Percentiles rank a stretch among this genome's conserved stretches.
phyloP scores from a whole-genome alignment of 2,113 vertebrate species.

The Microtus oregoni region DNA sequence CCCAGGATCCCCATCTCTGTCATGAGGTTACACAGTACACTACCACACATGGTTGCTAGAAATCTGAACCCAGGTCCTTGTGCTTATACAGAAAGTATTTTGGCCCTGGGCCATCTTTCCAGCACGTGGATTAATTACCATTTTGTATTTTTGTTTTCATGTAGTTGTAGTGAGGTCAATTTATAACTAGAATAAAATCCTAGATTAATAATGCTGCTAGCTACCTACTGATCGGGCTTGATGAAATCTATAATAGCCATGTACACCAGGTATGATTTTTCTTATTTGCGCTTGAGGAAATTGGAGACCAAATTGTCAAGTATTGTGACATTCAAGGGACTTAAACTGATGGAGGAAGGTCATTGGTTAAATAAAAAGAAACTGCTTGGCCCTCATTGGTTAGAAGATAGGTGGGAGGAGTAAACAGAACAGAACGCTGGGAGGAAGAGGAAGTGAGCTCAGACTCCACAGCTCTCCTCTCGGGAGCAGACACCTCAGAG shows the following conservation, averaged over 20 bases:
- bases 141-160: conserved; percentile 27
- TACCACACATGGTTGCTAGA: neutral
- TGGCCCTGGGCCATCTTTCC: neutral
- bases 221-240: neutral
- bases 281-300: neutral
- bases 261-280: neutral
- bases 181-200: conserved; percentile 2
- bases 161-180: neutral
- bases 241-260: neutral
- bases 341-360: too few species aligned
- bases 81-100: too few species aligned
- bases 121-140: neutral
- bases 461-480: too few species aligned
- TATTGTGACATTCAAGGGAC: neutral
- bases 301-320: neutral
- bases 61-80: too few species aligned
- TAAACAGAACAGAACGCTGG: too few species aligned
- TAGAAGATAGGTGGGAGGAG: too few species aligned
- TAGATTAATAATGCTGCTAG: neutral
- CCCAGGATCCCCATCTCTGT: neutral
- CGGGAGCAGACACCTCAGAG: too few species aligned
- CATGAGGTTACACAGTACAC: neutral
- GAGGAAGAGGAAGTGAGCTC: too few species aligned
- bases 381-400: too few species aligned
- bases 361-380: too few species aligned